Evolutionary conservation across 2,888 invertebrate genomes (phyloP).

Genomic region (Eupithecia dodoneata): DNA sequence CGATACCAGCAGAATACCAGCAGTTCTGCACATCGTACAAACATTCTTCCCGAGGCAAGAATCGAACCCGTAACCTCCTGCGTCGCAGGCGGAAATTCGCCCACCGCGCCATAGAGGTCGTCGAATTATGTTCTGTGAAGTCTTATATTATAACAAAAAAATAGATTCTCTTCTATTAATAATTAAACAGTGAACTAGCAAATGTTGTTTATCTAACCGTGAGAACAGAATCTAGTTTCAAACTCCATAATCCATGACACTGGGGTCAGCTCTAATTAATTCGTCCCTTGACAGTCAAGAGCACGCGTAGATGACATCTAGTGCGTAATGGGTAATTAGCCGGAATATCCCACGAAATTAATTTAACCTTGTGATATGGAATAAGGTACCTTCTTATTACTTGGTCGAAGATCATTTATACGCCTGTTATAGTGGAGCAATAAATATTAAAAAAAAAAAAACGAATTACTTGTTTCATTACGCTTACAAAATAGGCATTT

Average conservation of each 20-base stretch:
- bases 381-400: neutral
- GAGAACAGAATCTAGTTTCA: neutral
- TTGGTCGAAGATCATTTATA: conserved; percentile 18
- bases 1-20: too few species aligned
- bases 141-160: too few species aligned
- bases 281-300: conserved; percentile 29
- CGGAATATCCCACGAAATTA: conserved; percentile 26
- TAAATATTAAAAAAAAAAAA: neutral
- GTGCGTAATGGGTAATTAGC: conserved; percentile 18
- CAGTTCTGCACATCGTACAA: too few species aligned
- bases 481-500: too few species aligned
- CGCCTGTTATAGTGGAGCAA: neutral
- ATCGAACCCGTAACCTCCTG: too few species aligned
- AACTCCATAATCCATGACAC: conserved; percentile 1
- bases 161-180: too few species aligned
- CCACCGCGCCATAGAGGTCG: too few species aligned
- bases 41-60: too few species aligned
- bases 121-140: too few species aligned
- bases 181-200: neutral
- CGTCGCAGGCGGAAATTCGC: too few species aligned
- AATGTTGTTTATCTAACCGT: neutral
- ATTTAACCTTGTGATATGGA: conserved; percentile 30
- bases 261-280: conserved; percentile 16
- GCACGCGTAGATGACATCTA: conserved; percentile 18
- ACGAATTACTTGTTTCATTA: too few species aligned